Conservation (phyloP, 2,797 vertebrate species). For the Steatocranus sp. region DNA sequence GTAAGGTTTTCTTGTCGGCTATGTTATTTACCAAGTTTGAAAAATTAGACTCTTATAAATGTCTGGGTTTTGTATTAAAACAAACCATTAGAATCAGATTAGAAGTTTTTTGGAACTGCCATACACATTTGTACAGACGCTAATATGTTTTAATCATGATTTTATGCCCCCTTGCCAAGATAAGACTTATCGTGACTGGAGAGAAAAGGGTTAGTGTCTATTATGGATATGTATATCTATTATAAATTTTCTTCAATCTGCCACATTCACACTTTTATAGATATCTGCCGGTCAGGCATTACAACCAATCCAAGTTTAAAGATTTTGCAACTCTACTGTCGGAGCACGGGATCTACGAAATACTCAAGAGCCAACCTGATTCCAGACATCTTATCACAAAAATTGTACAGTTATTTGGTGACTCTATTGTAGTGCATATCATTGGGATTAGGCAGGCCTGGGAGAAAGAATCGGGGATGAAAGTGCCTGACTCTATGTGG, state of each 20-base stretch:
- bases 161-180: not conserved
- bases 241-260: not conserved
- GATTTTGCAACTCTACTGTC: not conserved
- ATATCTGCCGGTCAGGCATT: not conserved
- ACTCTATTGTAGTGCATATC: not conserved
- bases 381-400: not conserved
- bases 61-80: not conserved
- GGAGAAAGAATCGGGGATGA: rapidly evolving
- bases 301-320: not conserved
- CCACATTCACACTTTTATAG: not conserved
- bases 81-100: not conserved
- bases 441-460: not conserved
- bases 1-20: not conserved
- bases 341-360: rapidly evolving
- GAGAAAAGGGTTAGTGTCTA: not conserved
- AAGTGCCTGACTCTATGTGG: not conserved
- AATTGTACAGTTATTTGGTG: not conserved
- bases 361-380: not conserved
- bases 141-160: not conserved
- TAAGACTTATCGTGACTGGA: not conserved
- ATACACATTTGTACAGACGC: not conserved
- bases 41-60: not conserved
- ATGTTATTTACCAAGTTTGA: not conserved
- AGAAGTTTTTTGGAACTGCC: not conserved
- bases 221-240: not conserved